These are phyloP conservation scores for Nomada ferruginata DNA, from an alignment of 2,888 invertebrate species.

Conservation along the genomic window DNA sequence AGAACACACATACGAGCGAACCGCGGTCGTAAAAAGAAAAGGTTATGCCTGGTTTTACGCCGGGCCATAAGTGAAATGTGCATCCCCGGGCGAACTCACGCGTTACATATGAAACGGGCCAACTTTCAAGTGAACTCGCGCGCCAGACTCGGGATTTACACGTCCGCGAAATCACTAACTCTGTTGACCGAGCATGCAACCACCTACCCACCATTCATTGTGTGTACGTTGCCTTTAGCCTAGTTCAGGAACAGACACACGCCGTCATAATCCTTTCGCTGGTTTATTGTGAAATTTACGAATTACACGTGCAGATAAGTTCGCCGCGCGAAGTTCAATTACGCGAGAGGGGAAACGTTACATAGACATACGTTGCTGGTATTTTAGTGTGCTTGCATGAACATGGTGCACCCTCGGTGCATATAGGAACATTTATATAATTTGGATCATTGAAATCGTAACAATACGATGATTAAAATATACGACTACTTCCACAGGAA, in stretches of 20 bases:
- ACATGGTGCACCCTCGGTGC: no score
- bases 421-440: no score
- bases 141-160: slow-evolving; percentile 51
- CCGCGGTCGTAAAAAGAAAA: slow-evolving; percentile 57
- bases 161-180: slow-evolving; percentile 57
- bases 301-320: slow-evolving; percentile 35
- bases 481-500: no score
- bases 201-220: slow-evolving; percentile 4
- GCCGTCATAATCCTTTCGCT: slow-evolving; percentile 35
- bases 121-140: slow-evolving; percentile 40
- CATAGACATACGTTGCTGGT: not conserved
- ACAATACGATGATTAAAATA: no score
- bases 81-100: slow-evolving; percentile 62
- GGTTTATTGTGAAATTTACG: slow-evolving; percentile 48
- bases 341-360: not conserved
- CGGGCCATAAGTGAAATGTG: slow-evolving; percentile 73
- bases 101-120: slow-evolving; percentile 72
- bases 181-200: slow-evolving; percentile 17
- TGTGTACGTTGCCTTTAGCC: slow-evolving; percentile 35
- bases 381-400: no score
- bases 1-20: not conserved
- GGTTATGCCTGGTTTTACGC: slow-evolving; percentile 60
- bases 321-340: not conserved
- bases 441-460: no score
- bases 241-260: slow-evolving; percentile 40